Base-by-base conservation (phyloP, 1,140 invertebrate genomes). In the Hermatobates lingyangjiaoensis region DNA sequence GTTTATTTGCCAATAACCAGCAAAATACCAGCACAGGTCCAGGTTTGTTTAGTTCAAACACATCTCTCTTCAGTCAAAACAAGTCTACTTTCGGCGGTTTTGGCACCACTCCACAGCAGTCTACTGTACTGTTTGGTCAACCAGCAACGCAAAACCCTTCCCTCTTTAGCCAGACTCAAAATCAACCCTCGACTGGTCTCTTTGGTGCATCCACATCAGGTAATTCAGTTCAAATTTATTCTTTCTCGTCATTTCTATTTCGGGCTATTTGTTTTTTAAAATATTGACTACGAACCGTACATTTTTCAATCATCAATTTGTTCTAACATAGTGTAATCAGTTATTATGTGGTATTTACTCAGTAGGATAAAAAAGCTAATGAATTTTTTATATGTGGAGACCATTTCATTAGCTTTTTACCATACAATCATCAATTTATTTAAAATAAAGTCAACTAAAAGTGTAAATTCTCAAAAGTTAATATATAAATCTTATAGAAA, bases 91-190 rank as follows among this genome's bases (percentile, higher is more conserved):
- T 61, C 25, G 69, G 68, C 10, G 75, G 77, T 60, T 78, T 76
- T 60, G 67, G 69, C 1, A 58, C 67, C 2, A 64, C 48, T 23
- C n/a, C n/a, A n/a, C 56, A 69, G 27, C 64, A 70, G 10, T 63
- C 68, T 1, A 63, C 64, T 3, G 67, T 69, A n/a, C 56, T 78
- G 3, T 77, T 78, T 61, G 73, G 74, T 1, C 73, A 75, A 45
- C 58, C 57, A 59, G 55, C 68, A 12, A 66, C 63, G 53, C 70
- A 61, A 59, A 71, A 66, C 58, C 58, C 60, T 39, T 66, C 60
- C 54, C 57, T 74, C 7, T 85, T 86, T 63, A 80, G 79, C 0
- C 76, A 77, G 57, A 63, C 73, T 10, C 66, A 64, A 26, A 68
- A 70, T 20, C 62, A 71, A 39, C 63, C 68, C 0, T 66, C 64